Percentiles rank a stretch among this genome's conserved stretches.
These are phyloP conservation scores for Tetropium fuscum DNA, from an alignment of 2,888 invertebrate genomes.

Conservation along the genomic window DNA sequence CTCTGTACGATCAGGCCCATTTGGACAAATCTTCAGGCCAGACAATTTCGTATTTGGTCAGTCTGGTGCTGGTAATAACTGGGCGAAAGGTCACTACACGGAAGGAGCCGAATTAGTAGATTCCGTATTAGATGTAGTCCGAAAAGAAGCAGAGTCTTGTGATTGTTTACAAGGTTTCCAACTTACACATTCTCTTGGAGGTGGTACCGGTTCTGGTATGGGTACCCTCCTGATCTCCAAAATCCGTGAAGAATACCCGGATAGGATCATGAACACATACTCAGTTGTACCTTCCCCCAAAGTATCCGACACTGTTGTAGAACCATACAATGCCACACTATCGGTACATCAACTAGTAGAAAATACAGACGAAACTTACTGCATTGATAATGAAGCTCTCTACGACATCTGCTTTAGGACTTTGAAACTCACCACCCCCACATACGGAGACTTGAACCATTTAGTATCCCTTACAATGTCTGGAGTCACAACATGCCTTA, in stretches of 20 bases:
- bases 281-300: constrained; percentile 91
- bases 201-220: constrained; percentile 96
- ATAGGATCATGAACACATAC: constrained; percentile 98
- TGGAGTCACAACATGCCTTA: constrained; percentile 88
- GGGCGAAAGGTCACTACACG: constrained; percentile 94
- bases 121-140: constrained; percentile 85
- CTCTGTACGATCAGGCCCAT: constrained; percentile 93
- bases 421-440: constrained; percentile 87
- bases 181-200: constrained; percentile 94
- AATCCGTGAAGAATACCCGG: constrained; percentile 97
- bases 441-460: constrained; percentile 94
- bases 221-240: constrained; percentile 96
- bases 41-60: constrained; percentile 97
- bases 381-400: constrained; percentile 93
- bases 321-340: constrained; percentile 91
- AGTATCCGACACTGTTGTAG: constrained; percentile 92
- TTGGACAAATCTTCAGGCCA: constrained; percentile 93
- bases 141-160: constrained; percentile 90
- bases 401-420: constrained; percentile 95
- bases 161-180: constrained; percentile 96
- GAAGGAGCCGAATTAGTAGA: constrained; percentile 91
- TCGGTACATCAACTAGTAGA: constrained; percentile 91
- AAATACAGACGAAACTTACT: constrained; percentile 92
- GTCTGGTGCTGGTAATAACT: constrained; percentile 87
- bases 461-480: constrained; percentile 90